These are phyloP conservation scores for Microplitis demolitor DNA, from an alignment of 1,140 invertebrate species.

Conservation along the genomic window DNA sequence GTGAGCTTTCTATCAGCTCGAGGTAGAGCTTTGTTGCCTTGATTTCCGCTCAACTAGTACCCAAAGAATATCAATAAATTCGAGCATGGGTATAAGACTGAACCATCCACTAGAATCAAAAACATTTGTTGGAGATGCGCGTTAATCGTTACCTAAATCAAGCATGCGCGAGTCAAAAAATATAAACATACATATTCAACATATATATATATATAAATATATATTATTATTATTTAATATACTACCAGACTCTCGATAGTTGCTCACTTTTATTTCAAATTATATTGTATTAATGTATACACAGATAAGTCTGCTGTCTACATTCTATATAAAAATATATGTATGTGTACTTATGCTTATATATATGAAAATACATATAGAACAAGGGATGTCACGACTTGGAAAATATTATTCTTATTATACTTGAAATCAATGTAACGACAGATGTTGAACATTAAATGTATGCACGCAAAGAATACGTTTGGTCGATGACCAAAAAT, in stretches of 20 bases:
- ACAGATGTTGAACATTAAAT: background rate
- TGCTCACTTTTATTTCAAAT: no score
- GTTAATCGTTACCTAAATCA: constrained; percentile 15
- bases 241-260: no score
- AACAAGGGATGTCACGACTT: background rate
- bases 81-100: constrained; percentile 50
- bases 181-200: background rate
- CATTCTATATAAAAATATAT: background rate
- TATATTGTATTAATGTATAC: no score
- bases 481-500: constrained; percentile 26
- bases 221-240: no score
- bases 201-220: background rate
- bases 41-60: constrained; percentile 20
- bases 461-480: constrained; percentile 2
- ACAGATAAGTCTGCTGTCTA: no score
- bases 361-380: background rate
- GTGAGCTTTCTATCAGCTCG: background rate
- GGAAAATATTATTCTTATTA: background rate
- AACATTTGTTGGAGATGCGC: constrained; percentile 12
- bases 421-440: constrained; percentile 13
- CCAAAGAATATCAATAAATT: constrained; percentile 54
- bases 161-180: constrained; percentile 5
- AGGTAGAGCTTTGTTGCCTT: constrained; percentile 10
- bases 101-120: background rate
- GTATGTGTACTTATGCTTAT: background rate